A percentile compares a stretch with the other conserved stretches of the same genome.
phyloP scores from a whole-genome alignment of 23 tunicate genomes.

The Diplosoma virens region DNA sequence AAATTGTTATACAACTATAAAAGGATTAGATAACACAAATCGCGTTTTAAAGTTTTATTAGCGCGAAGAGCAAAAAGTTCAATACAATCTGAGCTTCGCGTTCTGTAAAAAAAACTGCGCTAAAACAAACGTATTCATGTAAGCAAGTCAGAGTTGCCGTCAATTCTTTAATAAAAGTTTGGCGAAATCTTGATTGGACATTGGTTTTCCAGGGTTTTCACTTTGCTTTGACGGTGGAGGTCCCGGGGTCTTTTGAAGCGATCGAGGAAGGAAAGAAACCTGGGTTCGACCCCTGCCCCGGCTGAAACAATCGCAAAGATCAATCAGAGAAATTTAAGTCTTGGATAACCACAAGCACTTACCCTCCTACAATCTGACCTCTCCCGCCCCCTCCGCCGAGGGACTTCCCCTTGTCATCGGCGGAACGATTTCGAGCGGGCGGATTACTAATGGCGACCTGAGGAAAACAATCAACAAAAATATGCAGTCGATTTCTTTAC shows the following conservation, averaged over 20 bases:
- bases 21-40: no score
- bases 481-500: no score
- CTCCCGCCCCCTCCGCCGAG: constrained; percentile 37
- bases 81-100: no score
- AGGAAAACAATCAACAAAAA: no score
- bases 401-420: background rate
- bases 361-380: constrained; percentile 31
- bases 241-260: constrained; percentile 21
- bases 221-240: constrained; percentile 2
- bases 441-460: constrained; percentile 97
- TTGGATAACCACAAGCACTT: background rate
- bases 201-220: background rate
- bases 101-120: no score
- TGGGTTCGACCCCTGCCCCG: constrained; percentile 82
- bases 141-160: no score
- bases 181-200: constrained; percentile 78
- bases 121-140: no score
- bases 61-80: no score
- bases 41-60: no score
- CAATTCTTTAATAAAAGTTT: constrained; percentile 38
- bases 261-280: constrained; percentile 49
- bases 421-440: constrained; percentile 50
- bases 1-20: no score
- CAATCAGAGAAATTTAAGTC: background rate
- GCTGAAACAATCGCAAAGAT: constrained; percentile 26